A percentile compares a stretch with the other conserved stretches of the same genome.
phyloP scores from a whole-genome alignment of 1,140 invertebrate genomes.

The Eupristina koningsbergeri region DNA sequence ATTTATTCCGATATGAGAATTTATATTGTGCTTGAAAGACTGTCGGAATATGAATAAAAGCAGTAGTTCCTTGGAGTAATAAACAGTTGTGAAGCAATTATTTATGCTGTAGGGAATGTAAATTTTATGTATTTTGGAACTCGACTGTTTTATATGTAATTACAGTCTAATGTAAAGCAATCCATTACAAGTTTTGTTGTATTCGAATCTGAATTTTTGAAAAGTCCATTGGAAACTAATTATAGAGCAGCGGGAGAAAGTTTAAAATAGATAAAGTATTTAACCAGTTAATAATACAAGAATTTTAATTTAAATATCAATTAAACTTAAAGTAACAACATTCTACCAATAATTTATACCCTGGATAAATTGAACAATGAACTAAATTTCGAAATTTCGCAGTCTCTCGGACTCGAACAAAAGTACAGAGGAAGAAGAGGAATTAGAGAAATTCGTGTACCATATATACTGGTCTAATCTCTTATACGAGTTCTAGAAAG shows the following conservation, averaged over 20 bases:
- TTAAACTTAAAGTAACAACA: conserved; percentile 13
- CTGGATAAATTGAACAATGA: not conserved
- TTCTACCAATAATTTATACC: conserved; percentile 8
- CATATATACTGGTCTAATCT: not conserved
- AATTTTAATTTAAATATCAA: conserved; percentile 25
- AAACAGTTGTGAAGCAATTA: not conserved
- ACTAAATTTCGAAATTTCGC: not conserved
- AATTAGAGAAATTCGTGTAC: not conserved
- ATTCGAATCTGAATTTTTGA: not conserved
- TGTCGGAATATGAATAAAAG: not conserved
- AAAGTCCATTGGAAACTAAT: conserved; percentile 13
- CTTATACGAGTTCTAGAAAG: not conserved
- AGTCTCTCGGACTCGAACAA: not conserved
- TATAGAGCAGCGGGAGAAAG: not conserved
- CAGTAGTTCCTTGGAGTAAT: not conserved
- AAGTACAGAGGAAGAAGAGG: not conserved
- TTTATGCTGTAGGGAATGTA: too few relatives aligned
- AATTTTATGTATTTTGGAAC: not conserved
- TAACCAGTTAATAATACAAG: not conserved
- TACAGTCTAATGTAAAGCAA: not conserved
- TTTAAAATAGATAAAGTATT: not conserved
- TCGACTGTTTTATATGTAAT: not conserved
- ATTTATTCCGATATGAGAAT: not conserved
- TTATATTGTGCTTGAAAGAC: not conserved
- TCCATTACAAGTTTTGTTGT: not conserved